phyloP scores from a whole-genome alignment of 2,888 invertebrate genomes.

The Escarpia spicata region DNA sequence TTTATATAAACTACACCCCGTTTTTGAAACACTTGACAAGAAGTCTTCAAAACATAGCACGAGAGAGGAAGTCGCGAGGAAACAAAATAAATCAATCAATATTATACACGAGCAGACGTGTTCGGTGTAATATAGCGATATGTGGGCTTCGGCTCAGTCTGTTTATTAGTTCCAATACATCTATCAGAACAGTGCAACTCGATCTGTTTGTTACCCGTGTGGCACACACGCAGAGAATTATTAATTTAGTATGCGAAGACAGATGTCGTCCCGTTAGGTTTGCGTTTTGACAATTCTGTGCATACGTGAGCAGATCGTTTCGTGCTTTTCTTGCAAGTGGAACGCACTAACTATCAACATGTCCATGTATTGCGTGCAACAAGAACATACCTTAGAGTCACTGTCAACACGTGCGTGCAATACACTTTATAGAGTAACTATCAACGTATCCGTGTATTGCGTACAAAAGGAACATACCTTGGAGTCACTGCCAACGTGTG shows the following conservation, averaged over 20 bases:
- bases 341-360: not conserved
- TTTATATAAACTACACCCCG: not conserved
- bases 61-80: not conserved
- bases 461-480: no score
- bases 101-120: not conserved
- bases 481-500: no score
- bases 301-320: not conserved
- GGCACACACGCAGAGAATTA: not conserved
- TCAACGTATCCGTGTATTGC: not conserved
- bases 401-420: no score
- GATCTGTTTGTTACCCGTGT: not conserved
- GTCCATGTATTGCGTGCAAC: not conserved
- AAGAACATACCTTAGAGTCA: no score
- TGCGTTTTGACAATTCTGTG: not conserved
- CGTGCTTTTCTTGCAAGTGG: not conserved
- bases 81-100: not conserved
- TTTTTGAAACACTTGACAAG: not conserved
- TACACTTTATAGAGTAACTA: not conserved
- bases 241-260: slow-evolving; percentile 5
- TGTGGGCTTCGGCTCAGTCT: not conserved
- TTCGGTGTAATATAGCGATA: not conserved
- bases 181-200: not conserved
- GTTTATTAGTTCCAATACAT: not conserved
- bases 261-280: not conserved
- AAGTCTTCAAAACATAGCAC: not conserved